Percentiles rank a stretch among this genome's conserved stretches.
These are phyloP conservation scores for Pissodes strobi DNA, from an alignment of 1,140 invertebrate genomes.

Conservation along the genomic window DNA sequence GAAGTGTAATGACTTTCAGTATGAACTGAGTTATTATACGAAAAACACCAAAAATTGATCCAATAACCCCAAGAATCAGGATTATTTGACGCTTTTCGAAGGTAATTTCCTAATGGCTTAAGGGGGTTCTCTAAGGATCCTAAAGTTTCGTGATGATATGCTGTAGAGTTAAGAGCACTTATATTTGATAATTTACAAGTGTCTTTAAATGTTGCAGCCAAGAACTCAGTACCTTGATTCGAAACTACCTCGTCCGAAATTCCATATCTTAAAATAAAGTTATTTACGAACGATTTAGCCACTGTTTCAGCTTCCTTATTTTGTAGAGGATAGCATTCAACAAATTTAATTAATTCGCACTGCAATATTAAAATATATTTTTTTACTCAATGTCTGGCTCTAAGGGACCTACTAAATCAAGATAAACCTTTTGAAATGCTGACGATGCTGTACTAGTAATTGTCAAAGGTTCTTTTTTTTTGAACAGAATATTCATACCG, in stretches of 20 bases:
- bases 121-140: conserved; percentile 22
- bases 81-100: too few species aligned
- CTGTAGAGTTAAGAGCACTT: conserved; percentile 38
- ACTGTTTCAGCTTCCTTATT: conserved; percentile 30
- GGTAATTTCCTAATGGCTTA: not conserved
- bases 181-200: conserved; percentile 39
- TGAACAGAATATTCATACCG: conserved; percentile 30
- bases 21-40: conserved; percentile 33
- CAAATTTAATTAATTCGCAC: conserved; percentile 37
- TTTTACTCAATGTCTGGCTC: conserved; percentile 31
- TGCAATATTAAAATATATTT: conserved; percentile 32
- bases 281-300: conserved; percentile 38
- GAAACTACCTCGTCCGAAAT: conserved; percentile 39
- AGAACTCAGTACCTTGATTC: conserved; percentile 38
- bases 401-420: conserved; percentile 35
- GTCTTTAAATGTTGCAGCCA: conserved; percentile 28
- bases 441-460: conserved; percentile 32
- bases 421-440: conserved; percentile 34
- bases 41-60: conserved; percentile 35
- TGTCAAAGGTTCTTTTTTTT: conserved; percentile 15
- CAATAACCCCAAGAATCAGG: conserved; percentile 36
- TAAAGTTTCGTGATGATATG: conserved; percentile 41
- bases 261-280: conserved; percentile 43
- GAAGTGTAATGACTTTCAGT: conserved; percentile 30
- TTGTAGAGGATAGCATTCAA: conserved; percentile 31